A percentile compares a stretch with the other conserved stretches of the same genome.
phyloP scores from a whole-genome alignment of 2,888 invertebrate genomes.

The Disparrhopalites patrizii region DNA sequence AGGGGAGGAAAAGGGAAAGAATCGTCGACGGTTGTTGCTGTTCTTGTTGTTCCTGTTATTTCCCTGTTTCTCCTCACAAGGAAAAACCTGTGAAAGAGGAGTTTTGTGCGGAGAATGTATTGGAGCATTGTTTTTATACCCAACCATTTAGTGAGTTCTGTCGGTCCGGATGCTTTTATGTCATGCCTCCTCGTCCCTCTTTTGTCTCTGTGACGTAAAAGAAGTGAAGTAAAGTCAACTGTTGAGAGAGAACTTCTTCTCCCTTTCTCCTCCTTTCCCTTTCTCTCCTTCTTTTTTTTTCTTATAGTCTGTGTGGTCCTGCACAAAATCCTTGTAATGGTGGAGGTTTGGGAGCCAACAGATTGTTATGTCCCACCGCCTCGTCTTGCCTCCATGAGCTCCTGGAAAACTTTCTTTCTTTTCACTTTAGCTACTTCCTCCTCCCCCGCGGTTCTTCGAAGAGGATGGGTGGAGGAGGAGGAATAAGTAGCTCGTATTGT shows the following conservation, averaged over 20 bases:
- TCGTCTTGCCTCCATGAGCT: too few species aligned
- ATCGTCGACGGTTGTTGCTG: neutral
- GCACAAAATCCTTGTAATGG: neutral
- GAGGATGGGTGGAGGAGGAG: too few species aligned
- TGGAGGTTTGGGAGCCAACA: too few species aligned
- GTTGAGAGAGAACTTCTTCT: conserved; percentile 4
- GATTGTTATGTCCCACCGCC: too few species aligned
- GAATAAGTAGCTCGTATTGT: too few species aligned
- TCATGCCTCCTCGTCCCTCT: too few species aligned
- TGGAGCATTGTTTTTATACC: neutral
- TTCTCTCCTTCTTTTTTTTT: neutral
- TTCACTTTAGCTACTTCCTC: neutral
- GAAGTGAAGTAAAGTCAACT: conserved; percentile 14
- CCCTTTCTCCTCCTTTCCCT: neutral
- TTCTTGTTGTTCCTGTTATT: neutral
- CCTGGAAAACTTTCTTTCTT: too few species aligned
- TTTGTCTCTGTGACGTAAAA: conserved; percentile 7
- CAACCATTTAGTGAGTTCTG: too few species aligned
- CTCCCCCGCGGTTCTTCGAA: too few species aligned
- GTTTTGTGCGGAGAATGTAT: neutral
- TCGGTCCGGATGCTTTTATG: neutral
- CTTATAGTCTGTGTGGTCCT: neutral
- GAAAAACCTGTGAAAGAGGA: too few species aligned
- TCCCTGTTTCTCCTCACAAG: too few species aligned
- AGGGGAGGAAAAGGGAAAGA: too few species aligned